Conservation (phyloP, 1,140 invertebrate species). For the Trinorchestia longiramus region DNA sequence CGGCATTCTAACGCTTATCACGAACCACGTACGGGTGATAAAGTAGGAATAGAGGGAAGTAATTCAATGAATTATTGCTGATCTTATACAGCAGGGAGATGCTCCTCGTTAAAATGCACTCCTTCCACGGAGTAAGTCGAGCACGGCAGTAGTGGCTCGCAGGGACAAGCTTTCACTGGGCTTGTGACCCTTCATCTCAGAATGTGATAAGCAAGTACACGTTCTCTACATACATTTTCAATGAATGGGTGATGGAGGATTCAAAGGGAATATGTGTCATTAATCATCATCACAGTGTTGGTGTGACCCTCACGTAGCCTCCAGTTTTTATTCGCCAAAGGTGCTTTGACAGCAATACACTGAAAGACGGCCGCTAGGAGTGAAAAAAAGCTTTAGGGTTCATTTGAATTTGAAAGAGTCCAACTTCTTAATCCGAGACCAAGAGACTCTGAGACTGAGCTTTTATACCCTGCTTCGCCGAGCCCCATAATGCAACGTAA, state of each 20-base stretch:
- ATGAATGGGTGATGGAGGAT: conserved; percentile 50
- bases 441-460: not conserved
- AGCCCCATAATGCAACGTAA: conserved; percentile 1
- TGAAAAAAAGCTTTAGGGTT: conserved; percentile 3
- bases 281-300: conserved; percentile 44
- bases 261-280: conserved; percentile 49
- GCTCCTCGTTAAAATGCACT: conserved; percentile 7
- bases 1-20: not conserved
- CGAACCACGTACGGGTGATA: not conserved
- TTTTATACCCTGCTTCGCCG: not conserved
- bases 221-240: conserved; percentile 28
- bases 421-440: not conserved
- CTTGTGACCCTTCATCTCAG: not conserved
- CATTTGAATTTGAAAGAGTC: conserved; percentile 54
- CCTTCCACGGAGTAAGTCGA: conserved; percentile 1
- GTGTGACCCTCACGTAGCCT: conserved; percentile 42
- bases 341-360: conserved; percentile 43
- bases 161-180: conserved; percentile 7
- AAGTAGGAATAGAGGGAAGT: conserved; percentile 47
- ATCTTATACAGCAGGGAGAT: not conserved
- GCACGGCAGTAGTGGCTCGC: not conserved
- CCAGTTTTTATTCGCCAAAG: conserved; percentile 34
- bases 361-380: not conserved
- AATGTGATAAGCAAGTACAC: conserved; percentile 40
- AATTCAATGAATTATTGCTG: conserved; percentile 36